A percentile compares a stretch with the other conserved stretches of the same genome.
Conservation (phyloP, 2,888 invertebrate species). For the Drosophila subquinaria region DNA sequence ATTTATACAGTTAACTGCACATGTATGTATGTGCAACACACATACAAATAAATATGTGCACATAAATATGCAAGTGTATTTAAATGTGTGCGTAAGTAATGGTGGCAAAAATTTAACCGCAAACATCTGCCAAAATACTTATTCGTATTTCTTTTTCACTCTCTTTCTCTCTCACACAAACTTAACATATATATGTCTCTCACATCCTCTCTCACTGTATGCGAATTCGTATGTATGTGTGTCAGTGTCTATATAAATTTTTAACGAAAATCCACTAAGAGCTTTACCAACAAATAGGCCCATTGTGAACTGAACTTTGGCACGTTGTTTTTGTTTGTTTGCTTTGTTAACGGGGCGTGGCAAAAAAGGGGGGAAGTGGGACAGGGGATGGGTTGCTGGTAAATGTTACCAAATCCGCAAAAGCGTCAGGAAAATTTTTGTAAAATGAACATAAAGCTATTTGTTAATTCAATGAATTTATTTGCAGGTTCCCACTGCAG, state of each 20-base stretch:
- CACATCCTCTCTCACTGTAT: background rate
- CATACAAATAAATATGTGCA: background rate
- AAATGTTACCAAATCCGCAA: constrained; percentile 48
- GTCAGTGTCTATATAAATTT: constrained; percentile 55
- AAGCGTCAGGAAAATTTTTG: constrained; percentile 39
- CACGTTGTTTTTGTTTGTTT: constrained; percentile 9
- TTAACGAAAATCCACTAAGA: constrained; percentile 74
- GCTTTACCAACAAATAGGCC: constrained; percentile 41
- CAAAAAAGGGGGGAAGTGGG: background rate
- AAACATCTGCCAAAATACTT: constrained; percentile 50
- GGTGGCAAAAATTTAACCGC: constrained; percentile 46
- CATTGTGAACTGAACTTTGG: constrained; percentile 29
- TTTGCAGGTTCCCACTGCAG: constrained; percentile 23
- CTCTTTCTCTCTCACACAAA: background rate
- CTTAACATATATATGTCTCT: no score
- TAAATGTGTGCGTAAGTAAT: constrained; percentile 24
- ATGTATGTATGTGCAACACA: background rate
- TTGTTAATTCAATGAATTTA: constrained; percentile 76
- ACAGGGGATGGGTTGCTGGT: background rate
- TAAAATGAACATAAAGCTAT: constrained; percentile 70
- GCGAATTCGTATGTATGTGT: background rate
- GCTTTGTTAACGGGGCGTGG: constrained; percentile 19
- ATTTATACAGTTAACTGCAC: constrained; percentile 5
- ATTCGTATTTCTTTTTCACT: background rate
- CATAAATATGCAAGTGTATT: background rate